These are phyloP conservation scores for Eristalinus aeneus DNA, from an alignment of 2,888 invertebrate species.

Conservation along the genomic window DNA sequence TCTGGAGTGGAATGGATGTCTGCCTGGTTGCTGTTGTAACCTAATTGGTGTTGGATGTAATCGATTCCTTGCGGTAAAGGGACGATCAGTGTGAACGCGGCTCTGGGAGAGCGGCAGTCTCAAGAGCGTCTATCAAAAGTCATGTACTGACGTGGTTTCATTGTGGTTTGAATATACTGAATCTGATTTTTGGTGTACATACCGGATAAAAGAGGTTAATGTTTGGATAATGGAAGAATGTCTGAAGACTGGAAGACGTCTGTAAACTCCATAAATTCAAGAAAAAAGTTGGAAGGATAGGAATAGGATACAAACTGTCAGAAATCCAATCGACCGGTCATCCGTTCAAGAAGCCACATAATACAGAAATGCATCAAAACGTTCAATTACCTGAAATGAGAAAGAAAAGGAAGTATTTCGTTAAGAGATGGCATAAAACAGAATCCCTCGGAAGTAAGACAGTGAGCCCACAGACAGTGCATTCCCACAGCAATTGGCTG, in stretches of 20 bases:
- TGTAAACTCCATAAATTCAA: no score
- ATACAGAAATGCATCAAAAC: background rate
- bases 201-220: background rate
- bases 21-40: background rate
- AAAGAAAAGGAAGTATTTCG: background rate
- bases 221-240: background rate
- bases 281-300: background rate
- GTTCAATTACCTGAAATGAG: background rate
- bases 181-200: background rate
- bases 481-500: background rate
- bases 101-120: background rate
- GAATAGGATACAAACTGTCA: background rate
- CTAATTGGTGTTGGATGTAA: slow-evolving; percentile 42
- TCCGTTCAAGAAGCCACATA: background rate
- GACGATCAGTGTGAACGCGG: background rate
- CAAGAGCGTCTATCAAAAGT: background rate
- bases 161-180: background rate
- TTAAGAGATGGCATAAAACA: no score
- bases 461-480: no score
- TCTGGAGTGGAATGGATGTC: background rate
- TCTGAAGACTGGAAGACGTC: no score
- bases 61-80: slow-evolving; percentile 40
- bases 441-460: no score
- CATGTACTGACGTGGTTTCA: slow-evolving; percentile 7
- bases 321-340: no score